phyloP scores from a whole-genome alignment of 2,797 vertebrate species.

The Alexandromys oeconomus region DNA sequence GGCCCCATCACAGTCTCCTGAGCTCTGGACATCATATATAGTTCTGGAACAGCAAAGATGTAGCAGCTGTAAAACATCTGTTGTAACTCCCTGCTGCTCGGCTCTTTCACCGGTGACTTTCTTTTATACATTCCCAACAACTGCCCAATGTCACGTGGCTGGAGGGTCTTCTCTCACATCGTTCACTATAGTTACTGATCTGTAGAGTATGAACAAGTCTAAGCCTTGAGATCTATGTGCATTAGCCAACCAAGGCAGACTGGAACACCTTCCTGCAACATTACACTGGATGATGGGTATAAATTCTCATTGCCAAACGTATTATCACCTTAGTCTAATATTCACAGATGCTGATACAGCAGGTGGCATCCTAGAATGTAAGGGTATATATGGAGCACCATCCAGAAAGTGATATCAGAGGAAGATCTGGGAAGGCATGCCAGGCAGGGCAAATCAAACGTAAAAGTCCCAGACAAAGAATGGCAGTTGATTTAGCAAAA shows the following conservation, averaged over 20 bases:
- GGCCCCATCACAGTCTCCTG: neutral
- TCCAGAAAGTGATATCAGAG: neutral
- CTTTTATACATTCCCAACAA: constrained; percentile 50
- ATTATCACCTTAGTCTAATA: neutral
- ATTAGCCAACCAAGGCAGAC: constrained; percentile 18
- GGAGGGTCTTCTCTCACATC: neutral
- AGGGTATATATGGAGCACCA: neutral
- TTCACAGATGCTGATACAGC: neutral
- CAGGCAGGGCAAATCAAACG: neutral
- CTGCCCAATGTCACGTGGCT: neutral
- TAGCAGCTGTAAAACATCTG: neutral
- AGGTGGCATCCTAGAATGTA: neutral
- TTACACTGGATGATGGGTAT: neutral
- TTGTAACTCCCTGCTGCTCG: neutral
- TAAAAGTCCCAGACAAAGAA: neutral
- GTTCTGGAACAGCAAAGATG: neutral
- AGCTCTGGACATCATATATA: neutral
- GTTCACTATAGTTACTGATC: constrained; percentile 6
- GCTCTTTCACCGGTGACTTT: neutral
- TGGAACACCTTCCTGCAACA: neutral
- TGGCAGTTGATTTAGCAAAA: neutral
- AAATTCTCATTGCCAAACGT: neutral
- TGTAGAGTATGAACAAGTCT: neutral
- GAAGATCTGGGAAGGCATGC: neutral
- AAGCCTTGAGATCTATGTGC: neutral